Percentiles rank a stretch among this genome's conserved stretches.
Conservation (phyloP, 1,140 invertebrate genomes). For the Drosophila tani region DNA sequence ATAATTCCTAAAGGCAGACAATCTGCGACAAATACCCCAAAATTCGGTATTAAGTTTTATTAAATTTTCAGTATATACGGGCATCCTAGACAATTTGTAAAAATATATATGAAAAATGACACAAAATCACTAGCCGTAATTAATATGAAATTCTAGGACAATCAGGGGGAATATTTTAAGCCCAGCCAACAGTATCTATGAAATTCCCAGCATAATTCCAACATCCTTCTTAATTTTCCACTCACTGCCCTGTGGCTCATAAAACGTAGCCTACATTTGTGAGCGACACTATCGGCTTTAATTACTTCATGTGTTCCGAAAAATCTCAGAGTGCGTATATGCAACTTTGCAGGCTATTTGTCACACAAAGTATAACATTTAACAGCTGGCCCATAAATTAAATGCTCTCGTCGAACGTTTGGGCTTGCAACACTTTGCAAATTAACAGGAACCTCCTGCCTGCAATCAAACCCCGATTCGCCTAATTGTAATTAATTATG, state of each 20-base stretch:
- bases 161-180: neutral
- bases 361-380: constrained; percentile 78
- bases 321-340: constrained; percentile 56
- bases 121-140: neutral
- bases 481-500: constrained; percentile 81
- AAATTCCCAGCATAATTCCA: neutral
- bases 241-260: constrained; percentile 6
- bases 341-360: constrained; percentile 73
- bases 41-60: too few species aligned
- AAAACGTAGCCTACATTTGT: constrained; percentile 25
- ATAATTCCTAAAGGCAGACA: too few species aligned
- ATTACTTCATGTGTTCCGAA: constrained; percentile 56
- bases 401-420: constrained; percentile 56
- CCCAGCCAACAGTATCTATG: neutral
- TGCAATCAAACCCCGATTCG: constrained; percentile 44
- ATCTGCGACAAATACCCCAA: too few species aligned
- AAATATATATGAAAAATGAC: neutral
- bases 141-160: neutral
- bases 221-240: neutral
- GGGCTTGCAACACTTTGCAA: constrained; percentile 70
- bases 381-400: constrained; percentile 79
- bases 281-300: constrained; percentile 39
- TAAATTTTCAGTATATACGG: too few species aligned
- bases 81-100: neutral
- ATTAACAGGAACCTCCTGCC: constrained; percentile 60